These are phyloP conservation scores for Lepidocyrtinus sp. DNA, from an alignment of 2,888 invertebrate genomes.

Conservation along the genomic window DNA sequence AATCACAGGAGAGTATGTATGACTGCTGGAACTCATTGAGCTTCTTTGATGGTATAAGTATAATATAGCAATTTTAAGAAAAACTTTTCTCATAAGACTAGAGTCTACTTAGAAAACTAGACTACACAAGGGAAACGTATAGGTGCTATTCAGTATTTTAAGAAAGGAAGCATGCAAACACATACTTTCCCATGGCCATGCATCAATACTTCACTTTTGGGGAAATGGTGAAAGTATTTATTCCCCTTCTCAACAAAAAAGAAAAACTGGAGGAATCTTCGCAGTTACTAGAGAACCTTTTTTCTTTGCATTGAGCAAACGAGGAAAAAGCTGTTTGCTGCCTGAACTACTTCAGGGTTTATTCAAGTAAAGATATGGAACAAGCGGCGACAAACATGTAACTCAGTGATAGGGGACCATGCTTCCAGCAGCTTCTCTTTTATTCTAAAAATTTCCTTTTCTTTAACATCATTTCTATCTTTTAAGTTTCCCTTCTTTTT, in stretches of 20 bases:
- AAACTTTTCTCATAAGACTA: background rate
- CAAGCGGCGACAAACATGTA: slow-evolving; percentile 36
- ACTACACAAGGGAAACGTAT: background rate
- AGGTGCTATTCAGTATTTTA: no score
- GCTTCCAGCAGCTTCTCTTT: slow-evolving; percentile 31
- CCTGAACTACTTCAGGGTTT: slow-evolving; percentile 14
- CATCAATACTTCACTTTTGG: background rate
- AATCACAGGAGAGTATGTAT: no score
- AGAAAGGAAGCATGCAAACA: no score
- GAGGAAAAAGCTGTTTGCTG: slow-evolving; percentile 44
- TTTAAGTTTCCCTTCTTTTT: slow-evolving; percentile 17
- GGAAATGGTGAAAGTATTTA: background rate
- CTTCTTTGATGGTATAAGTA: background rate
- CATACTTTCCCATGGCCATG: background rate
- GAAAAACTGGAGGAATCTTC: background rate
- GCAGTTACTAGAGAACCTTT: background rate
- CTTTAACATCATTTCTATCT: slow-evolving; percentile 40
- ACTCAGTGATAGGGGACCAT: slow-evolving; percentile 42
- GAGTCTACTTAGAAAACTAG: background rate
- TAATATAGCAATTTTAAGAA: background rate
- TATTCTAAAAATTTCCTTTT: slow-evolving; percentile 29
- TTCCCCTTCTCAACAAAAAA: background rate
- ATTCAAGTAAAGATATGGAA: background rate
- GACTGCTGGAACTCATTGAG: no score
- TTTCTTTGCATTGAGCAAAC: background rate